phyloP scores from a whole-genome alignment of 2,113 vertebrate genomes.

The Chloroceryle aenea region DNA sequence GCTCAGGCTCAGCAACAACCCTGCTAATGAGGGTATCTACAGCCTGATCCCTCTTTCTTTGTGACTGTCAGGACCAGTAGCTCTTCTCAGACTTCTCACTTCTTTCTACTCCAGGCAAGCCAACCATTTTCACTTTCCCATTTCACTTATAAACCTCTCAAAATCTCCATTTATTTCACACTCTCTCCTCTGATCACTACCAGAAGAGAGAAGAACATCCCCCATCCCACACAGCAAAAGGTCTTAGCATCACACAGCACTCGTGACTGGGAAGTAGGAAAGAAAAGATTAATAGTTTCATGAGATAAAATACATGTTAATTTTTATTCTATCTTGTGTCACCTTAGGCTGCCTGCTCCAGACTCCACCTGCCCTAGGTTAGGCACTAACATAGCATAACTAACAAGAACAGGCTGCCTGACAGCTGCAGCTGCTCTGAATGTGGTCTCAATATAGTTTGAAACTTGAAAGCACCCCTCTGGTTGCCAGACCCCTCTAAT shows the following conservation, averaged over 20 bases:
- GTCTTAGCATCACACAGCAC: background rate
- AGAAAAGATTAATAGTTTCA: background rate
- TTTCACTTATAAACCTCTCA: background rate
- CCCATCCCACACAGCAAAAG: background rate
- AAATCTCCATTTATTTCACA: background rate
- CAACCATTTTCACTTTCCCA: background rate
- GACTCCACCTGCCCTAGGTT: background rate
- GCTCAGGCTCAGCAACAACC: background rate
- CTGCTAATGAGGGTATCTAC: background rate
- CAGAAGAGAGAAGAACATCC: background rate
- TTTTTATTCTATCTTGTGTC: background rate
- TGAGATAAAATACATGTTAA: background rate
- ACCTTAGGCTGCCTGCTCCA: background rate
- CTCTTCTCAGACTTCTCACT: background rate
- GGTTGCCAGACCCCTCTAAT: background rate
- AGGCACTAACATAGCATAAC: background rate
- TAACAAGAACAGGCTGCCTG: background rate
- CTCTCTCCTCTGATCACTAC: background rate
- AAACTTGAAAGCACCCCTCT: background rate
- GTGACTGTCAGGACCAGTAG: background rate
- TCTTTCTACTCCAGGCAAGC: background rate
- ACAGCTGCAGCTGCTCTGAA: background rate
- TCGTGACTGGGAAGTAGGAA: background rate
- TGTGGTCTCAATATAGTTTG: background rate
- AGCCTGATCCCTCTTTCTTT: background rate